These are phyloP conservation scores for Chauna torquata DNA, from an alignment of 2,113 vertebrate genomes.

Conservation along the genomic window DNA sequence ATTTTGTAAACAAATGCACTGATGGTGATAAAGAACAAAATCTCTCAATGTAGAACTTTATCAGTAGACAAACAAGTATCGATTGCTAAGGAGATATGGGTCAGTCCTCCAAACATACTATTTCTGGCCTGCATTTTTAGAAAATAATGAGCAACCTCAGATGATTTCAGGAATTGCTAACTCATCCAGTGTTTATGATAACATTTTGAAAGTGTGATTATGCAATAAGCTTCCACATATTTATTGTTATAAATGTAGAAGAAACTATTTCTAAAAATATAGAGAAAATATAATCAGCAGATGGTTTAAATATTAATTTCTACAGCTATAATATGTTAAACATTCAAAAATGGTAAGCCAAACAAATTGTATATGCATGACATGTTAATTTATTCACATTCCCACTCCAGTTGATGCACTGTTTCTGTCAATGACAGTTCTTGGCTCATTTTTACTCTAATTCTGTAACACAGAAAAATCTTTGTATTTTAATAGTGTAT, in stretches of 20 bases:
- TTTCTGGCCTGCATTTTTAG: not conserved
- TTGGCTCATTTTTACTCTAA: slow-evolving; percentile 32
- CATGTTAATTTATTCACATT: slow-evolving; percentile 2
- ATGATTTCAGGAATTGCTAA: not conserved
- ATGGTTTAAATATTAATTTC: slow-evolving; percentile 65
- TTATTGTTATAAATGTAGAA: not conserved
- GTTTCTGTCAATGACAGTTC: slow-evolving; percentile 26
- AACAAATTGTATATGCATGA: slow-evolving; percentile 22
- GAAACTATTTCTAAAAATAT: slow-evolving; percentile 16
- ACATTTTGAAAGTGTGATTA: not conserved
- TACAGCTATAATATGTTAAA: slow-evolving; percentile 31
- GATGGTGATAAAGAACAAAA: not conserved
- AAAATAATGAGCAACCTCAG: not conserved
- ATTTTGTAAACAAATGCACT: not conserved
- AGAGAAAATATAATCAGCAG: slow-evolving; percentile 45
- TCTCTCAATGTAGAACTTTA: not conserved
- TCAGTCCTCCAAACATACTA: not conserved
- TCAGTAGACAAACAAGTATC: not conserved
- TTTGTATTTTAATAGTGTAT: slow-evolving; percentile 9
- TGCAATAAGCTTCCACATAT: not conserved
- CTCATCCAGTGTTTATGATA: not conserved
- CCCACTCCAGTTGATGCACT: slow-evolving; percentile 37
- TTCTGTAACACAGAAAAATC: slow-evolving; percentile 14
- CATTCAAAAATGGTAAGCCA: not conserved
- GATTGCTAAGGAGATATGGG: not conserved